Evolutionary conservation across 2,888 invertebrate species (phyloP), one percentile per base, ranked within the genome.

Genomic region (Oscheius sp.): DNA sequence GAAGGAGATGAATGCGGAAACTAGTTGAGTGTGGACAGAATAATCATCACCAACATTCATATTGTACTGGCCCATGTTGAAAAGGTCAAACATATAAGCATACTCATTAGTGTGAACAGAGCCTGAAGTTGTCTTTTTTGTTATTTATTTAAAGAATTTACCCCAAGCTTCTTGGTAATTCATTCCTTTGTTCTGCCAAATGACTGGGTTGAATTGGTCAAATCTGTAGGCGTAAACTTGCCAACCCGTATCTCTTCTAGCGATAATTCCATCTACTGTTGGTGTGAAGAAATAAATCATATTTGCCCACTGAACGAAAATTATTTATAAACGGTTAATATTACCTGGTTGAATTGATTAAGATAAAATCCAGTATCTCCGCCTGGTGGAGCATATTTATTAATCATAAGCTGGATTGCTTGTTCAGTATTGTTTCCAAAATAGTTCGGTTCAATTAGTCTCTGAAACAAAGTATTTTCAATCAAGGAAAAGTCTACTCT

Each of bases 51-150:
- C 46, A n/a, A n/a, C n/a, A 15, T 17, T 39, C 58, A 68, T 58
- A 20, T 58, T 39, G 61, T 46, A 68, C 10, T 17, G 45, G 25
- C 58, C 58, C 46, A 68, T 39, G 17, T 45, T 58, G 31, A 50
- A 61, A 20, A 68, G 45, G 23, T 68, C 52, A 25, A 61, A 68
- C 58, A 68, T 68, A 33, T 68, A 68, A 2, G 68, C 46, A 42
- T 61, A 68, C 27, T 68, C 68, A 23, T 58, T 61, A 4, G 68
- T 52, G 29, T 68, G 68, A 12, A 61, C 61, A 1, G 68, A 68
- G 0, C 68, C 68, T 68, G 29, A 29, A 50, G 23, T 31, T 3
- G n/a, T n/a, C 20, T n/a, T 33, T 25, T 23, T 37, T 39, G 0
- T 58, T 17, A 58, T 3, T 27, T 10, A 55, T 15, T 4, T 45